Percentiles rank a stretch among this genome's conserved stretches.
These are phyloP conservation scores for Cylloceria caligata DNA, from an alignment of 2,888 invertebrate species.

Conservation along the genomic window DNA sequence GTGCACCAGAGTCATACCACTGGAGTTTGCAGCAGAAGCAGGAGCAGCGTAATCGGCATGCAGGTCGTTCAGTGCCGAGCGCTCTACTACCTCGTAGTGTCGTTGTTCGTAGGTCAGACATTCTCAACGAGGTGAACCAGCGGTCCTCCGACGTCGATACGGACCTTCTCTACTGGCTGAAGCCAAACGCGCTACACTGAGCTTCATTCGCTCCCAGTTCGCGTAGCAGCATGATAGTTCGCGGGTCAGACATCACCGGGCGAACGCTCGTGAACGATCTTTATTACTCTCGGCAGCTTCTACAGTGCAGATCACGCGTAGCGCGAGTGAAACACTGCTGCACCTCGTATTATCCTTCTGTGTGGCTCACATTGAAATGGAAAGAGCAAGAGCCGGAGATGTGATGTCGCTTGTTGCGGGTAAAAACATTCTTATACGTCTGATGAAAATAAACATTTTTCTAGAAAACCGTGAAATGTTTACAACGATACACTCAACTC, in stretches of 20 bases:
- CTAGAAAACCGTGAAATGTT: not conserved
- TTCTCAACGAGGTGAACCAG: conserved; percentile 16
- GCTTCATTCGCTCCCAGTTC: conserved; percentile 46
- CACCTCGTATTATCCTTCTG: conserved; percentile 19
- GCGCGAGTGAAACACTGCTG: conserved; percentile 6
- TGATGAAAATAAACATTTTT: not conserved
- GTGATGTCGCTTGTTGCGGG: not conserved
- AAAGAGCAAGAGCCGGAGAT: not conserved
- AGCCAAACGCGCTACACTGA: conserved; percentile 37
- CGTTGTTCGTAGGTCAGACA: conserved; percentile 59
- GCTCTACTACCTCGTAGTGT: conserved; percentile 52
- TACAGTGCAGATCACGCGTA: not conserved
- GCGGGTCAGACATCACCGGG: conserved; percentile 54
- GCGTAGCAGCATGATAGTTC: conserved; percentile 44
- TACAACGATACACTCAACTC: not conserved
- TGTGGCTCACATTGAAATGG: not conserved
- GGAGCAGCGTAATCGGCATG: conserved; percentile 7
- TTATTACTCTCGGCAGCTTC: conserved; percentile 13
- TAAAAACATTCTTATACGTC: not conserved
- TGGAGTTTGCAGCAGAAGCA: conserved; percentile 9
- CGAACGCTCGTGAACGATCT: conserved; percentile 34
- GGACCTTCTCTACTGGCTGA: conserved; percentile 46
- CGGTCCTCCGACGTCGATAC: conserved; percentile 34
- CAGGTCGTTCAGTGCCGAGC: conserved; percentile 39
- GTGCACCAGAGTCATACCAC: conserved; percentile 22